These are phyloP conservation scores for Acanthisitta chloris DNA, from an alignment of 2,113 vertebrate genomes.

Conservation along the genomic window DNA sequence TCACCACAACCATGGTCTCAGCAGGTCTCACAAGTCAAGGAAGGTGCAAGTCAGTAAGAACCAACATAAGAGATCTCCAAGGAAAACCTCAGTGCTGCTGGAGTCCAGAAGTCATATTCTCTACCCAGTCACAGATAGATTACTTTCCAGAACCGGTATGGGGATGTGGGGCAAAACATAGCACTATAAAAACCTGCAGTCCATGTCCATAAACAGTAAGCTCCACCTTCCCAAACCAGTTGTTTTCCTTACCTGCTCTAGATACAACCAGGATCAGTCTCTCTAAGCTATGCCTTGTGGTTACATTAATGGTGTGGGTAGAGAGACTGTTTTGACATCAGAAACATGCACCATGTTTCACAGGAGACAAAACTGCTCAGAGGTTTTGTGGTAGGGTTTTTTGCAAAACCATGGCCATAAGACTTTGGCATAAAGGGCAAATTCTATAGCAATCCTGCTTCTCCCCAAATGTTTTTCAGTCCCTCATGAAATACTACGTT, in stretches of 20 bases:
- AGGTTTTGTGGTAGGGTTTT: not conserved
- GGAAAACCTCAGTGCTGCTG: not conserved
- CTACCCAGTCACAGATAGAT: not conserved
- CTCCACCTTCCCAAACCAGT: not conserved
- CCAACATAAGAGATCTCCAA: not conserved
- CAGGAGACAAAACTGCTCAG: not conserved
- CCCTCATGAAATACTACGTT: constrained; percentile 6
- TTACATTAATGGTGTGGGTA: not conserved
- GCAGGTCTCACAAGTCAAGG: not conserved
- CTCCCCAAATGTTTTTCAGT: not conserved
- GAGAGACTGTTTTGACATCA: not conserved
- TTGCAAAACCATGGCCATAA: not conserved
- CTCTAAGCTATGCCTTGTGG: not conserved
- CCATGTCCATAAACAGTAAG: not conserved
- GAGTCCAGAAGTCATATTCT: not conserved
- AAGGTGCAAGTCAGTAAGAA: not conserved
- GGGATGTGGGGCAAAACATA: not conserved
- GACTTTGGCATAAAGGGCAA: not conserved
- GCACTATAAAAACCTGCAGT: not conserved
- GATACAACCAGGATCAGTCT: not conserved
- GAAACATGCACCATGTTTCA: not conserved
- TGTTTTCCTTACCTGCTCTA: not conserved
- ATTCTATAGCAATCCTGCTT: not conserved
- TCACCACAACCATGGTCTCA: not conserved
- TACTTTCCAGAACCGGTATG: not conserved